Conservation (phyloP, 2,797 vertebrate genomes). For the Peromyscus nudipes region DNA sequence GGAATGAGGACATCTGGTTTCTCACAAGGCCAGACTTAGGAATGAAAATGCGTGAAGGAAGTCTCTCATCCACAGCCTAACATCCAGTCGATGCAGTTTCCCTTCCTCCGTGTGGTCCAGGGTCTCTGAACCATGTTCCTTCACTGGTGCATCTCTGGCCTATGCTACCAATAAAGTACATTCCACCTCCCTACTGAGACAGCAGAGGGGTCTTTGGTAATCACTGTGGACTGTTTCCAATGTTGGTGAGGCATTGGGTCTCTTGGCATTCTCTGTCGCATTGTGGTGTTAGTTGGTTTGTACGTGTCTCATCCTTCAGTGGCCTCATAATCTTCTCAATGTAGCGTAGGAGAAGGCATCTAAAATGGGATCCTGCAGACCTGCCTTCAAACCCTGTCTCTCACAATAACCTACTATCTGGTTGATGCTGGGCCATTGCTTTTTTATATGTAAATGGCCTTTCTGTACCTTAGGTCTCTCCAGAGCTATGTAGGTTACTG, state of each 20-base stretch:
- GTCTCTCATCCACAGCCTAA: neutral
- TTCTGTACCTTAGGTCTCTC: neutral
- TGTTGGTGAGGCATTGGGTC: neutral
- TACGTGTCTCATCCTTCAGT: neutral
- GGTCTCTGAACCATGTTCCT: neutral
- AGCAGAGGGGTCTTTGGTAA: neutral
- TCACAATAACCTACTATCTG: neutral
- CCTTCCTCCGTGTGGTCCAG: neutral
- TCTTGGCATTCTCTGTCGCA: neutral
- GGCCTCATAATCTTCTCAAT: neutral
- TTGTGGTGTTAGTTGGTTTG: neutral
- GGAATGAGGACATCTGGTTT: neutral
- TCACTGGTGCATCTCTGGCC: neutral
- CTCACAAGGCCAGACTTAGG: neutral
- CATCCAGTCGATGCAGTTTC: fast-evolving
- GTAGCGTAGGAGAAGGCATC: neutral
- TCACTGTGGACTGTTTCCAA: neutral
- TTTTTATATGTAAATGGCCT: neutral
- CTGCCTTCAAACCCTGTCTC: neutral
- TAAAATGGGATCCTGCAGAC: neutral
- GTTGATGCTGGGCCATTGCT: neutral
- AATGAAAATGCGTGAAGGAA: neutral
- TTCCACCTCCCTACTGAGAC: neutral
- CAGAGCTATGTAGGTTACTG: neutral
- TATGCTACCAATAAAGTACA: fast-evolving